Evolutionary conservation across 1,140 invertebrate species (phyloP), one percentile per base, ranked within the genome.

Genomic region (Ectropis grisescens): DNA sequence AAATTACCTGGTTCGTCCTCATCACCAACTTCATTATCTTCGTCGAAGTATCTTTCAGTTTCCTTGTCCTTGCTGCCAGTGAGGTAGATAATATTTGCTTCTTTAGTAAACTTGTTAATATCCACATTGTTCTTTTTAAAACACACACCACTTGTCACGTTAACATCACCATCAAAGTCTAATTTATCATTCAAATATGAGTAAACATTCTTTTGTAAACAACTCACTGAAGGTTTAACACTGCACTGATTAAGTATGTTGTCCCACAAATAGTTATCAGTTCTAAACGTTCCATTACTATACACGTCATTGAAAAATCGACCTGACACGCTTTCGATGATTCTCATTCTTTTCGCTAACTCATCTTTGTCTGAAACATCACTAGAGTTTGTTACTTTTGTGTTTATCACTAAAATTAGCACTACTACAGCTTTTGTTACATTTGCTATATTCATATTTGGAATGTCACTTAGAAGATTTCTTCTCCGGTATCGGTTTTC

Each of bases 171-270:
- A 24, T 76, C 78, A 15, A 85, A 83, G 25, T 86, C 83, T 14
- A 93, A 79, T 11, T 84, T 86, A 8, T 84, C 79, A 36, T 91
- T 87, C 26, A 93, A 57, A 56, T 89, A 92, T 6, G 82, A 74
- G 49, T 89, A 90, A 2, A 92, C 87, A 50, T 90, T 91, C 43
- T 89, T 91, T 51, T 91, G 89, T 13, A 93, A 88, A 52, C 91
- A 93, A 24, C 85, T 86, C 50, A 91, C 85, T 24, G 87, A 85
- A 11, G 89, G 86, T 37, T 83, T 82, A 11, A 80, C 72, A 11
- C 84, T 85, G 47, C 91, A 93, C 47, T 92, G 87, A 29, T 85
- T 87, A 22, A 92, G 81, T 12, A 93, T 82, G 10, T 86, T 86
- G 35, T 86, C 86, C 90, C 90, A 92, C 13, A 92, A 78, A 32